Evolutionary conservation across 2,888 invertebrate genomes (phyloP).

Genomic region (Phalera bucephala): DNA sequence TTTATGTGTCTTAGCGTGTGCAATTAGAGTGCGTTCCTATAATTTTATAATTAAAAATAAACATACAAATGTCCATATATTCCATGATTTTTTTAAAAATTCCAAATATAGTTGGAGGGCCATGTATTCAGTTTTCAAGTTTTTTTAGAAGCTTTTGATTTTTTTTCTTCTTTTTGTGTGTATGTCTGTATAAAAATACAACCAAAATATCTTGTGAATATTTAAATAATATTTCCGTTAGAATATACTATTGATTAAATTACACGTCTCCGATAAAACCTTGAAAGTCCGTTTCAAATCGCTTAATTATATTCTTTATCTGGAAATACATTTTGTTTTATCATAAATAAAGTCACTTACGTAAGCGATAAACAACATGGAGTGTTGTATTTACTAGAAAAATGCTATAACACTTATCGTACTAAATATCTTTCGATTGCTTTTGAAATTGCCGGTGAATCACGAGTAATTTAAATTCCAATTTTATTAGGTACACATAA

Average conservation of each 20-base stretch:
- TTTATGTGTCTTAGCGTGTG: too few relatives aligned
- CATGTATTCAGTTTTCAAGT: too few relatives aligned
- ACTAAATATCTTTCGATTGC: slow-evolving; percentile 10
- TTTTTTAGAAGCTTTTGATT: too few relatives aligned
- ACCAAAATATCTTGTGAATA: too few relatives aligned
- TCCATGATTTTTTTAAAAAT: too few relatives aligned
- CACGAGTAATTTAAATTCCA: slow-evolving; percentile 2
- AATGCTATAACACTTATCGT: slow-evolving; percentile 17
- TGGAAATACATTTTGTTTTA: slow-evolving; percentile 19
- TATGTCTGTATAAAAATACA: too few relatives aligned
- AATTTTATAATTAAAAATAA: too few relatives aligned
- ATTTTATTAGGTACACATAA: background rate
- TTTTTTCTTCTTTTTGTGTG: too few relatives aligned
- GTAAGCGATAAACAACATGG: slow-evolving; percentile 21
- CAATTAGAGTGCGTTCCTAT: too few relatives aligned
- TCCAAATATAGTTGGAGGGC: too few relatives aligned
- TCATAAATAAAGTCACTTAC: slow-evolving; percentile 20
- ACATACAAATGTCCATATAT: too few relatives aligned
- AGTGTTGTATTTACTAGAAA: slow-evolving; percentile 21
- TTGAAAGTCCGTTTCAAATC: slow-evolving; percentile 29
- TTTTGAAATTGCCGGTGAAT: slow-evolving; percentile 13
- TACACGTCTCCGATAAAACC: slow-evolving; percentile 24
- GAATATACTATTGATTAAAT: slow-evolving; percentile 2
- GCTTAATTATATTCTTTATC: slow-evolving; percentile 31
- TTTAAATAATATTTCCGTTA: background rate